Base-by-base conservation (phyloP, 2,888 invertebrate genomes). In the Papilio gigon region DNA sequence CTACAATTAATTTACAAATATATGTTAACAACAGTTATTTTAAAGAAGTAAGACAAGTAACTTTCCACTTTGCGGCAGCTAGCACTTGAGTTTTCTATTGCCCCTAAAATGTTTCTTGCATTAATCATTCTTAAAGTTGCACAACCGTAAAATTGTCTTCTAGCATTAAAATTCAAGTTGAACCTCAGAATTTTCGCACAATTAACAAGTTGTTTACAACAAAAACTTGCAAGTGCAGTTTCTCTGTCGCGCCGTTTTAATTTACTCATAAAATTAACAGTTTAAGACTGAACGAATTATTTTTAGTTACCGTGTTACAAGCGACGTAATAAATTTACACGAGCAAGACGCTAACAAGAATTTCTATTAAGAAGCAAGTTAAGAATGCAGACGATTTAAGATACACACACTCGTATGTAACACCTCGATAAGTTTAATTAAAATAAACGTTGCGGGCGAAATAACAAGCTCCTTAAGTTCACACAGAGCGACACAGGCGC, bases 51-150 rank as follows among this genome's bases (percentile, higher is more conserved):
- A 30, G 33, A 62, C 2, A 33, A 33, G 27, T 42, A 61, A 42
- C 22, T 61, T 20, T 30, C n/a, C 47, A 66, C 37, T 59, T 37
- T 37, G 37, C 37, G 59, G 22, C 59, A 59, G 33, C 33, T 59
- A n/a, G n/a, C 20, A 59, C 25, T 35, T 59, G 37, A 59, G 22
- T 59, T 35, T 59, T 37, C 37, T 56, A 56, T 56, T 30, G 53
- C 53, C 30, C 83, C 84, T 84, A 83, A 86, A 87, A 84, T 83
- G 80, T 84, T 86, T 81, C 85, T 83, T 85, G 83, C 84, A 86
- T 86, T 87, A 86, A 85, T 87, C 85, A 85, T 84, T 80, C 78
- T 79, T 65, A 56, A 65, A 58, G 30, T 58, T 42, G 33, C 53
- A 47, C 47, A 6, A 66, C 47, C 33, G 59, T 66, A 35, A 66